A percentile compares a stretch with the other conserved stretches of the same genome.
Evolutionary conservation across 2,113 vertebrate species (phyloP).

Genomic region (Euleptes europaea): DNA sequence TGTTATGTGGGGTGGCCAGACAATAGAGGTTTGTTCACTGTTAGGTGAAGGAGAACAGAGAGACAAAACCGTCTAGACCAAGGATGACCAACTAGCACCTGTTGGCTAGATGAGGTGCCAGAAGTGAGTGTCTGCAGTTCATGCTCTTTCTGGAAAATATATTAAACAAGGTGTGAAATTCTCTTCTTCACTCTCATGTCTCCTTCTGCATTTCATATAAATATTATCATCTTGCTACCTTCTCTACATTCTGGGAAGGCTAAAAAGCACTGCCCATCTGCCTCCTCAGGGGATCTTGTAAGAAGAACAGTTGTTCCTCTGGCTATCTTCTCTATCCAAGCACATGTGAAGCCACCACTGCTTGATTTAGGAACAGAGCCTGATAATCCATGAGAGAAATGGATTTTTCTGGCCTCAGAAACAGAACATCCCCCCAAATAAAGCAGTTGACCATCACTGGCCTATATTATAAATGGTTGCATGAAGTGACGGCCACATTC

Average conservation of each 20-base stretch:
- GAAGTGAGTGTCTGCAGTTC: background rate
- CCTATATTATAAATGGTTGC: background rate
- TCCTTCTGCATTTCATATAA: background rate
- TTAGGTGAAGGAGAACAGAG: slow-evolving; percentile 46
- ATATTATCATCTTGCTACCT: background rate
- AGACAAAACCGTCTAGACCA: slow-evolving; percentile 10
- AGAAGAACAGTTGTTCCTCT: background rate
- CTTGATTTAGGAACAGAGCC: background rate
- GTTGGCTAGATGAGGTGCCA: background rate
- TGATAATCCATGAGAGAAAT: background rate
- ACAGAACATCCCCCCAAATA: too few relatives aligned
- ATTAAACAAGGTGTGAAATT: background rate
- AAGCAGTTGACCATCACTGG: background rate
- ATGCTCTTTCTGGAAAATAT: background rate
- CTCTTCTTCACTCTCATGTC: background rate
- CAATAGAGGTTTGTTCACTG: slow-evolving; percentile 65
- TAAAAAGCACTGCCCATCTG: background rate
- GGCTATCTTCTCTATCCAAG: background rate
- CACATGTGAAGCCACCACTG: background rate
- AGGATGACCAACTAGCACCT: background rate
- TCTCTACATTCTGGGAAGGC: background rate
- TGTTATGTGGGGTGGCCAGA: slow-evolving; percentile 65
- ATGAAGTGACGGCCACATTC: background rate
- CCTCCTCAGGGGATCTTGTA: background rate
- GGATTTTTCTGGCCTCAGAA: background rate